A percentile compares a stretch with the other conserved stretches of the same genome.
Conservation (phyloP, 2,888 invertebrate genomes). For the Macrosoma leucophasiata region DNA sequence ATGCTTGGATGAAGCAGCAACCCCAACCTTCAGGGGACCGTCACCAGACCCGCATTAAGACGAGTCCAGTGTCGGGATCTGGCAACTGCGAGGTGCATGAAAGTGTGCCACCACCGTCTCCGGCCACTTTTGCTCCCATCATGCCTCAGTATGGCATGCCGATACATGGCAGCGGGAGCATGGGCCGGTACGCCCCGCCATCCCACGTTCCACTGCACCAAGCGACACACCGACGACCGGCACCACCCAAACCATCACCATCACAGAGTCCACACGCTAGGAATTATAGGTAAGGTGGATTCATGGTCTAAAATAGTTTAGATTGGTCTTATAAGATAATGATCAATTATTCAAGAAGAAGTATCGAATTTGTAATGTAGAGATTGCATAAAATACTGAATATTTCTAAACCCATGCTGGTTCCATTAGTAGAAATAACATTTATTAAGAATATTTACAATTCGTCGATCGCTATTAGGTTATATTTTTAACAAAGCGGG, state of each 20-base stretch:
- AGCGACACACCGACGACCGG: slow-evolving; percentile 58
- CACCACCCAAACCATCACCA: slow-evolving; percentile 68
- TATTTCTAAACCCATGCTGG: too few species aligned
- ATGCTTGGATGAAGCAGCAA: slow-evolving; percentile 68
- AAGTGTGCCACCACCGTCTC: slow-evolving; percentile 68
- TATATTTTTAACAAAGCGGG: too few species aligned
- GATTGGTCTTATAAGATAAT: too few species aligned
- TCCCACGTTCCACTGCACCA: slow-evolving; percentile 77
- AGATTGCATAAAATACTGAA: too few species aligned
- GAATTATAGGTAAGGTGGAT: slow-evolving; percentile 74
- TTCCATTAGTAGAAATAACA: too few species aligned
- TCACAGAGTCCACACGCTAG: slow-evolving; percentile 72
- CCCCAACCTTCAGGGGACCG: slow-evolving; percentile 61
- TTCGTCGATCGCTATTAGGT: too few species aligned
- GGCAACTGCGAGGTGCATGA: slow-evolving; percentile 72
- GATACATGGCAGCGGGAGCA: slow-evolving; percentile 48
- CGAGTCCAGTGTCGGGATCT: slow-evolving; percentile 64
- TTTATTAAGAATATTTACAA: too few species aligned
- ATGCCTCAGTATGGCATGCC: slow-evolving; percentile 60
- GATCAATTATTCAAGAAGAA: too few species aligned
- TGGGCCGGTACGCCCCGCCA: slow-evolving; percentile 70
- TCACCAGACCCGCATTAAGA: slow-evolving; percentile 62
- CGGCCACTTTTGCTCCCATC: slow-evolving; percentile 61
- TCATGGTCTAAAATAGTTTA: too few species aligned
- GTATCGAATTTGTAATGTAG: too few species aligned